Base-by-base conservation (phyloP, 2,888 invertebrate species). In the Tanypteryx hageni region DNA sequence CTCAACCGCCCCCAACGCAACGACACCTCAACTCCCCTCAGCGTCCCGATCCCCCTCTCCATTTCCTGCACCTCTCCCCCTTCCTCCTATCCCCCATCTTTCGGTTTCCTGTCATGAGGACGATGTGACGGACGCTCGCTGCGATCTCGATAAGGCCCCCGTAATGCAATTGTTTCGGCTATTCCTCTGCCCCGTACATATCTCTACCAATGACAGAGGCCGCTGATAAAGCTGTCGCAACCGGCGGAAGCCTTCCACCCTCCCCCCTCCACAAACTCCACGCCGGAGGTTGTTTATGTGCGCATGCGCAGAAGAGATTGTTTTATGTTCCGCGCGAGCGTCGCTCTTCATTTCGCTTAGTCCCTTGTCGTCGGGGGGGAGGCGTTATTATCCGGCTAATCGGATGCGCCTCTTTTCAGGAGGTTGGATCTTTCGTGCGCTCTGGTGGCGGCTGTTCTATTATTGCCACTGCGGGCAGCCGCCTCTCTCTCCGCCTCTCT, bases 181-280 rank as follows among this genome's bases (percentile, higher is more conserved):
- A 68, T 68, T 22, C 18, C 68, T 68, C n/a, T 18, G n/a, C 22
- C 68, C 22, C 68, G 22, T 68, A 68, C 68, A 22, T 68, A 18
- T 68, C 68, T 22, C 68, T 68, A 68, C 68, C 68, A 68, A 68
- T 68, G 68, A 68, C 68, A 68, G n/a, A 11, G 68, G n/a, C n/a
- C 18, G 68, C 68, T 22, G 68, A 68, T 68, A 68, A 68, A 68
- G 68, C 68, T 68, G 68, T 68, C 68, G 22, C 68, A 68, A 68
- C 22, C 68, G 18, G n/a, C 68, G 68, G 68, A 68, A 68, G 68
- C 68, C 44, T 44, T 44, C 44, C 44, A 44, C 44, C 44, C 44
- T 3, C 44, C 44, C 5, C 44, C 44, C 5, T 5, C 5, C 44
- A 44, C 44, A n/a, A n/a, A 3, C 44, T 44, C 44, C 44, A 44